Base-by-base conservation (phyloP, 92 coral and sea anemone genomes). In the Umimayanthus kanabou region DNA sequence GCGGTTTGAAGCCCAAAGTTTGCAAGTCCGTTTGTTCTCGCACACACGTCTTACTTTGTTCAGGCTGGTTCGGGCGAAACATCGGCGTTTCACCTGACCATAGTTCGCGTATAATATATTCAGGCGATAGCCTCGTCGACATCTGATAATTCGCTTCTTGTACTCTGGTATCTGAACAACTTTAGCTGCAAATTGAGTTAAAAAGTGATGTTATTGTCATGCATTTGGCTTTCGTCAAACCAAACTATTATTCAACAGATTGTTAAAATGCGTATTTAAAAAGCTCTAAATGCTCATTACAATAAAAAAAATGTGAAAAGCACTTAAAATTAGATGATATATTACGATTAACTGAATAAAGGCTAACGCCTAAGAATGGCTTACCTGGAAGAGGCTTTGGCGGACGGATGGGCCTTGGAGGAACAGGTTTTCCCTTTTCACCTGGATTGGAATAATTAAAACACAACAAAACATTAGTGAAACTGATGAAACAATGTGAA, bases 51-150 rank as follows among this genome's bases (percentile, higher is more conserved):
- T 82, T 15, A 69, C 43, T 82, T 67, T 82, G 8, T 1, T 23
- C 22, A 66, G 42, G n/a, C 55, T 42, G 37, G 10, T 71, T 69
- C 57, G 53, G 64, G 76, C 10, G 29, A 6, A 69, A 43, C 76
- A 67, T 10, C 86, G 77, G 5, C 53, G 20, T 13, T 26, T 28
- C 11, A 29, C n/a, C 16, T 40, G 39, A 28, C 86, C 86, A 69
- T 82, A 82, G 39, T 29, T 28, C 11, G 86, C 86, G 39, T 9
- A 82, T 16, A 82, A 42, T 39, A 82, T 66, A 18, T 67, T 82
- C 53, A 82, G 58, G 25, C 58, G 76, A 67, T 82, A 82, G 18
- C 86, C 86, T 42, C 86, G 75, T 14, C 86, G 86, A 20, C 86
- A 82, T 15, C 57, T 67, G 25, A 82, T 64, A 9, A 5, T 26